Percentiles rank a stretch among this genome's conserved stretches.
Conservation (phyloP, 2,113 vertebrate species). For the Xenus cinereus region DNA sequence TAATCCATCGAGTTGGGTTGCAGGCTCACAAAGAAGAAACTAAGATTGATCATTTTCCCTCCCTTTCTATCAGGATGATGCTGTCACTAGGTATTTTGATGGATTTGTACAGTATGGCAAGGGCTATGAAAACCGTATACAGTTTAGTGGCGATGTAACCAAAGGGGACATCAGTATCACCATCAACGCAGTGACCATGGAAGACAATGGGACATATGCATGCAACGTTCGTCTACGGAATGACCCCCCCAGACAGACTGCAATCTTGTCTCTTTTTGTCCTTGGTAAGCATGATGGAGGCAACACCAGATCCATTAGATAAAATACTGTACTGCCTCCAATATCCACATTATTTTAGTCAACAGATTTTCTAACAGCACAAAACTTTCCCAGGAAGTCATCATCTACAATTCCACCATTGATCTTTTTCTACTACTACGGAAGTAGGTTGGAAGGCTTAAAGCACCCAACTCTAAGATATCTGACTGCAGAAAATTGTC, state of each 20-base stretch:
- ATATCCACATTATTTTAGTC: rapidly evolving
- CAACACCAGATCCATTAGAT: neutral
- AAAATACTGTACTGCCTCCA: neutral
- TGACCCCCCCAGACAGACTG: slow-evolving; percentile 49
- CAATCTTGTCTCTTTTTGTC: slow-evolving; percentile 74
- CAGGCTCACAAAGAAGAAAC: neutral
- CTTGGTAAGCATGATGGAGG: slow-evolving; percentile 76
- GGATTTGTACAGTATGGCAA: neutral
- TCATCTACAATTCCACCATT: neutral
- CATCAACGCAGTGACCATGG: slow-evolving; percentile 72
- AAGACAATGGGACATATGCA: slow-evolving; percentile 79
- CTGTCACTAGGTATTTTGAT: slow-evolving; percentile 36
- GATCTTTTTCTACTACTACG: neutral
- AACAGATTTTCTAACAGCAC: neutral
- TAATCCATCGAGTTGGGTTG: rapidly evolving
- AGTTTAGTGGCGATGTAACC: neutral
- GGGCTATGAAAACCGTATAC: slow-evolving; percentile 66
- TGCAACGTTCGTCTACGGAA: slow-evolving; percentile 72
- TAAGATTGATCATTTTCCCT: neutral
- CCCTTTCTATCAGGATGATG: slow-evolving; percentile 55
- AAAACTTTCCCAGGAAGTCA: neutral
- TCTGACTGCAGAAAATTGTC: neutral
- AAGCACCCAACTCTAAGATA: neutral
- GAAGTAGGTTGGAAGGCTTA: neutral
- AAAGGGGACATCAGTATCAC: slow-evolving; percentile 58